These are phyloP conservation scores for Cydia splendana DNA, from an alignment of 1,140 invertebrate genomes.

Conservation along the genomic window DNA sequence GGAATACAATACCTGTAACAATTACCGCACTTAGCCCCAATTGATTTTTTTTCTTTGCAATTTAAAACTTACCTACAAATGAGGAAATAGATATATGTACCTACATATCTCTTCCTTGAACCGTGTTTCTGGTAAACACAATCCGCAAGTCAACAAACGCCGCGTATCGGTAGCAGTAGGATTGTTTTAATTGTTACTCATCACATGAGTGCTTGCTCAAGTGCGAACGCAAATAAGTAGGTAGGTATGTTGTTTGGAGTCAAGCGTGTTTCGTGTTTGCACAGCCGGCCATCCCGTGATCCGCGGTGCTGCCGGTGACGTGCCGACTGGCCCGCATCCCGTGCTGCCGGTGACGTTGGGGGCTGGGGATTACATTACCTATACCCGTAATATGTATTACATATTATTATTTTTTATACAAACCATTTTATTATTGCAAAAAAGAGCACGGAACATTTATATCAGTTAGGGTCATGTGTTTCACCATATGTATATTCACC, in stretches of 20 bases:
- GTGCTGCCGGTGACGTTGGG: not conserved
- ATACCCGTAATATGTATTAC: no score
- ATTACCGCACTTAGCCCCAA: not conserved
- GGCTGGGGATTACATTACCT: no score
- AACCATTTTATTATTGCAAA: no score
- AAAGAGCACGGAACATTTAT: no score
- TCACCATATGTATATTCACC: no score
- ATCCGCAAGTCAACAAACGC: not conserved
- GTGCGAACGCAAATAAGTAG: not conserved
- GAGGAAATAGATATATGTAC: no score
- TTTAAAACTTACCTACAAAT: no score
- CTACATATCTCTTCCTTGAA: not conserved
- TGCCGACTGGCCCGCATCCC: not conserved
- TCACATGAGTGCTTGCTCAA: not conserved
- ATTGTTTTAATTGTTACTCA: conserved; percentile 4
- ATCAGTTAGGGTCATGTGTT: no score
- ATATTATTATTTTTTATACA: no score
- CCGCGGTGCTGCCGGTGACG: not conserved
- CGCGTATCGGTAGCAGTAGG: not conserved
- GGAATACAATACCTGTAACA: not conserved
- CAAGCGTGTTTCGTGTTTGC: not conserved
- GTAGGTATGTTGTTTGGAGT: not conserved
- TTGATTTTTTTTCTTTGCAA: no score
- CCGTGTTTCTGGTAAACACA: not conserved
- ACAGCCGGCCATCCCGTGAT: not conserved